phyloP scores from a whole-genome alignment of 2,888 invertebrate species.

The Melieria picta region DNA sequence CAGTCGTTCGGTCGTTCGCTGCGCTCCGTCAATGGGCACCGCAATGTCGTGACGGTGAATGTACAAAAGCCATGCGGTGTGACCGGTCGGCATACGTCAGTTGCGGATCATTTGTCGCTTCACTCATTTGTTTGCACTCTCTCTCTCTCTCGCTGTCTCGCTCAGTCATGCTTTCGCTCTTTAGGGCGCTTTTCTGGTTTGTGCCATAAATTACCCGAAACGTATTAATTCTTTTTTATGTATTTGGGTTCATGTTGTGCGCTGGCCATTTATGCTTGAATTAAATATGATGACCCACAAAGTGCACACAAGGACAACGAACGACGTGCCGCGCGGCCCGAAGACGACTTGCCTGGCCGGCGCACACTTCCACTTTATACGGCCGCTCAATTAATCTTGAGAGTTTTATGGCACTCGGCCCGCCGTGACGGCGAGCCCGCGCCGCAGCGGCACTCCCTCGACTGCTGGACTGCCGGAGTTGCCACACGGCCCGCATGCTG shows the following conservation, averaged over 20 bases:
- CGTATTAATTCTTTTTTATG: constrained; percentile 29
- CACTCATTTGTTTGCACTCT: not conserved
- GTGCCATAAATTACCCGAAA: constrained; percentile 28
- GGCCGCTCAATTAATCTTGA: constrained; percentile 31
- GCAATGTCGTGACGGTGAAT: not conserved
- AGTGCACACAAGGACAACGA: not conserved
- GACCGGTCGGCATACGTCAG: not conserved
- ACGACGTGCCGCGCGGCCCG: not conserved
- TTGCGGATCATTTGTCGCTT: not conserved
- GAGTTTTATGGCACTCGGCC: constrained; percentile 28
- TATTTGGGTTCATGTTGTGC: constrained; percentile 39
- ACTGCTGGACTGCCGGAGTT: not conserved
- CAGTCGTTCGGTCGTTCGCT: too few species aligned
- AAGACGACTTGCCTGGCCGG: not conserved
- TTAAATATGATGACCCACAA: constrained; percentile 59
- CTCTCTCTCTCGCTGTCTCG: too few species aligned
- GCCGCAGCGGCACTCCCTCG: not conserved
- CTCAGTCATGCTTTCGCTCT: too few species aligned
- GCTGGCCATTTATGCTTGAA: constrained; percentile 55
- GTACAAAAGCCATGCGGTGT: not conserved
- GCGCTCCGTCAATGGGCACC: not conserved
- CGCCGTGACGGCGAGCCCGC: not conserved
- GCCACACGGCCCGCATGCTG: constrained; percentile 11
- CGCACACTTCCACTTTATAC: not conserved
- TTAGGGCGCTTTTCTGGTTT: too few species aligned